Base-by-base conservation (phyloP, 2,113 vertebrate species). In the Engraulis encrasicolus region DNA sequence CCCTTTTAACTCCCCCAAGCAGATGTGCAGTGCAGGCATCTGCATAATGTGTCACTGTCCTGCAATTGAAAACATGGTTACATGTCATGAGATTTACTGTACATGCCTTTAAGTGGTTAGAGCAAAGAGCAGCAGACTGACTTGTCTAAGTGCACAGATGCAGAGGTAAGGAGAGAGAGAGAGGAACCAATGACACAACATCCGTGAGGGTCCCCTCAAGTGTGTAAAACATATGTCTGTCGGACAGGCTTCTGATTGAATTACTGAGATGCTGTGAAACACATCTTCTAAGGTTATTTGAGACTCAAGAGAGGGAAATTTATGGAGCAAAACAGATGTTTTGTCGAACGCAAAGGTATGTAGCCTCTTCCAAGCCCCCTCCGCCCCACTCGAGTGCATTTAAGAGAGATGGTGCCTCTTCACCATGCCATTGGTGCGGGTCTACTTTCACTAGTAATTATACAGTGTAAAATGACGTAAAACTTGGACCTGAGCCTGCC, bases 41-140 rank as follows among this genome's bases (percentile, higher is more conserved):
- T 90, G 93, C 91, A 88, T 88, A 91, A 93, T 87, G 54, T 90
- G 90, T 86, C 81, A 61, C 83, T 86, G 78, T 84, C 84, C 92
- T 92, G 91, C 87, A 94, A 92, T 90, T 93, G 86, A 92, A 92
- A 93, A 93, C 86, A 93, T 27, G 87, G 90, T 93, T 88, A 92
- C 66, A 91, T 77, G 87, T 82, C 27, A 83, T 85, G 81, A 89
- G 83, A 90, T 88, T 90, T 88, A 91, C n/a, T n/a, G n/a, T n/a
- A n/a, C 84, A 86, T 31, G 82, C 79, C 27, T 84, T 79, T 78
- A 6, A 54, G 18, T 66, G 27, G 19, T 54, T 80, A 12, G 9
- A 34, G 19, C 45, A 31, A 81, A 40, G 34, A 84, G 50, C 77
- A 66, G 50, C 78, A 36, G 23, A 80, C 23, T 1, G n/a, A 34